Percentiles rank a stretch among this genome's conserved stretches.
Evolutionary conservation across 2,797 vertebrate genomes (phyloP).

Genomic region (Cephalopachus bancanus): DNA sequence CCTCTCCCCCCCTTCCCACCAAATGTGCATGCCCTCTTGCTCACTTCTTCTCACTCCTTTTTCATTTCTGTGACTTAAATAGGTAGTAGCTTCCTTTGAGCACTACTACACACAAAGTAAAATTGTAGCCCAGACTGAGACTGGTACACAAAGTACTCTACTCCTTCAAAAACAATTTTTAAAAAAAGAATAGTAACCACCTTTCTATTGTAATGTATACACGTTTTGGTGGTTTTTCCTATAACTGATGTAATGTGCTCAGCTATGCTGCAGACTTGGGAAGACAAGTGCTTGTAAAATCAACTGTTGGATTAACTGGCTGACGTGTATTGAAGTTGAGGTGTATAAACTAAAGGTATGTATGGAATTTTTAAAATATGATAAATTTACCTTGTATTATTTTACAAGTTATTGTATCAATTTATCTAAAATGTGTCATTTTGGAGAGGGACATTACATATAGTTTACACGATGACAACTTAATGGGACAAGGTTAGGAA

Average conservation of each 20-base stretch:
- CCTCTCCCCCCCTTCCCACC: neutral
- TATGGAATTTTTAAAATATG: neutral
- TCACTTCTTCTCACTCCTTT: neutral
- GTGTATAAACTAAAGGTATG: neutral
- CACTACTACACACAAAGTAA: neutral
- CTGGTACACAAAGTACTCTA: conserved; percentile 64
- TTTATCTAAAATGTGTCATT: neutral
- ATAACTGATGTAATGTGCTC: neutral
- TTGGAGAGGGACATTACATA: neutral
- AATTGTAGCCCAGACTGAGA: neutral
- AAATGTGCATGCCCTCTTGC: rapidly evolving
- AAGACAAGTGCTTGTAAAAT: conserved; percentile 2
- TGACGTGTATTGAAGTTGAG: conserved; percentile 1
- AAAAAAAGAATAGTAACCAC: neutral
- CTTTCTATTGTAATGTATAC: conserved; percentile 30
- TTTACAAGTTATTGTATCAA: neutral
- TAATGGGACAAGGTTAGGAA: neutral
- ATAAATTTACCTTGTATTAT: conserved; percentile 22
- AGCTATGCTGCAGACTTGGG: conserved; percentile 42
- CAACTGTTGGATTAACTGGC: conserved; percentile 17
- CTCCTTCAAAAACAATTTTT: conserved; percentile 50
- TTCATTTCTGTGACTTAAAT: conserved; percentile 64
- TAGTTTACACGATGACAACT: neutral
- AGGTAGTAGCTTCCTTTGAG: conserved; percentile 68
- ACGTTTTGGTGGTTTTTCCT: neutral